phyloP scores from a whole-genome alignment of 2,797 vertebrate genomes.

The Euthynnus affinis region DNA sequence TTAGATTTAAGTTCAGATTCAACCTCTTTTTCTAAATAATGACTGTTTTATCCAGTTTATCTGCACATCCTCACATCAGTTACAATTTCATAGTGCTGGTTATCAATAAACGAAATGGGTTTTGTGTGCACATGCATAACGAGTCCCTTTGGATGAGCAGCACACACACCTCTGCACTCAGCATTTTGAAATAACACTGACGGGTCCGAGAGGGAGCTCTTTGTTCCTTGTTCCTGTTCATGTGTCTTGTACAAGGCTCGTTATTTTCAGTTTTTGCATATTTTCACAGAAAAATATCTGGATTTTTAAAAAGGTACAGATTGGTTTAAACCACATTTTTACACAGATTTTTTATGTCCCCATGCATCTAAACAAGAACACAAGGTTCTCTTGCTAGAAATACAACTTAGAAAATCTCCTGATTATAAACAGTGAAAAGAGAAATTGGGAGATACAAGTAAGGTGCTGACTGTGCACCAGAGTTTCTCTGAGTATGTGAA shows the following conservation, averaged over 20 bases:
- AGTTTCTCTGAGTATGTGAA: no score
- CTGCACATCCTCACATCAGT: background rate
- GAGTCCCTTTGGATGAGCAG: background rate
- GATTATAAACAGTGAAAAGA: no score
- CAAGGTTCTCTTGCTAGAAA: no score
- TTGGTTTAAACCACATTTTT: background rate
- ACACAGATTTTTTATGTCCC: background rate
- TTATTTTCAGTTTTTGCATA: background rate
- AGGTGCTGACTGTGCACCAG: no score
- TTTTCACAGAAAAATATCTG: background rate
- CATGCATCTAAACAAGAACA: background rate
- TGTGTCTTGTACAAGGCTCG: background rate
- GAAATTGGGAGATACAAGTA: no score
- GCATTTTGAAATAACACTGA: background rate
- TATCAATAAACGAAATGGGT: conserved; percentile 4
- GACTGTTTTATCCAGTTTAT: background rate
- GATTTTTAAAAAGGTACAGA: background rate
- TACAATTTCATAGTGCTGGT: background rate
- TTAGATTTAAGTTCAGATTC: conserved; percentile 22
- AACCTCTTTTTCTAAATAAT: conserved; percentile 1
- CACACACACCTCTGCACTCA: background rate
- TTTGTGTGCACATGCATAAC: conserved; percentile 7
- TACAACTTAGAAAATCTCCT: background rate
- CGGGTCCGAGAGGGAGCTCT: background rate
- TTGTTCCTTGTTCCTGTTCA: background rate